These are phyloP conservation scores for Sialis lutaria DNA, from an alignment of 2,888 invertebrate species.

Conservation along the genomic window DNA sequence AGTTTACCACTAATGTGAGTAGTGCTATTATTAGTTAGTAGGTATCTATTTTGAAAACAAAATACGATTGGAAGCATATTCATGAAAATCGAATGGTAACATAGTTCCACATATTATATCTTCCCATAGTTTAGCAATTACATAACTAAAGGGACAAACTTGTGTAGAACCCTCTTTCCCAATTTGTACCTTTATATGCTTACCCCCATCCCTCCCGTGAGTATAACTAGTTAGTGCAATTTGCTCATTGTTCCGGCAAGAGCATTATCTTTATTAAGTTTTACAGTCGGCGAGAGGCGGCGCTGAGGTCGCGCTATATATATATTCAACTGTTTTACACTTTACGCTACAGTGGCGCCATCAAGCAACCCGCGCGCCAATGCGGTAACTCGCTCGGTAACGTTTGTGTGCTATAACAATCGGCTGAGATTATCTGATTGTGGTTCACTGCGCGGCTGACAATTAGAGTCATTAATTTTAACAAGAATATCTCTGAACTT, in stretches of 20 bases:
- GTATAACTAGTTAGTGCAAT: slow-evolving; percentile 21
- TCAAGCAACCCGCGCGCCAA: too few relatives aligned
- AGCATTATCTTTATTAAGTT: slow-evolving; percentile 25
- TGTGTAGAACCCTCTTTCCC: too few relatives aligned
- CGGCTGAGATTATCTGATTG: not conserved
- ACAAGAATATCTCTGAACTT: not conserved
- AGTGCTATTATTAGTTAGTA: too few relatives aligned
- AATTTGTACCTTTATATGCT: too few relatives aligned
- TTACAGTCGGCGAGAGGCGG: slow-evolving; percentile 17
- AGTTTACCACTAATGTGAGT: too few relatives aligned
- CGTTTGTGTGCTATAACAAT: not conserved
- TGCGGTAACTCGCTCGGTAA: not conserved
- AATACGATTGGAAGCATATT: too few relatives aligned
- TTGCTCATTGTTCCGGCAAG: slow-evolving; percentile 24
- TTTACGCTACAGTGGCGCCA: not conserved
- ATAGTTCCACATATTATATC: too few relatives aligned
- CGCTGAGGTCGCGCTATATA: slow-evolving; percentile 16
- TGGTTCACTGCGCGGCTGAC: not conserved
- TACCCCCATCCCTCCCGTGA: slow-evolving; percentile 5
- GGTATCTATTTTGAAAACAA: too few relatives aligned
- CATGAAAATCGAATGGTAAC: too few relatives aligned
- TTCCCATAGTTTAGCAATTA: too few relatives aligned
- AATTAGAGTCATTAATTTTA: not conserved
- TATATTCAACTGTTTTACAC: slow-evolving; percentile 19
- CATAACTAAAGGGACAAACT: too few relatives aligned